Evolutionary conservation across 2,888 invertebrate species (phyloP).

Genomic region (Oscheius myriophilus): DNA sequence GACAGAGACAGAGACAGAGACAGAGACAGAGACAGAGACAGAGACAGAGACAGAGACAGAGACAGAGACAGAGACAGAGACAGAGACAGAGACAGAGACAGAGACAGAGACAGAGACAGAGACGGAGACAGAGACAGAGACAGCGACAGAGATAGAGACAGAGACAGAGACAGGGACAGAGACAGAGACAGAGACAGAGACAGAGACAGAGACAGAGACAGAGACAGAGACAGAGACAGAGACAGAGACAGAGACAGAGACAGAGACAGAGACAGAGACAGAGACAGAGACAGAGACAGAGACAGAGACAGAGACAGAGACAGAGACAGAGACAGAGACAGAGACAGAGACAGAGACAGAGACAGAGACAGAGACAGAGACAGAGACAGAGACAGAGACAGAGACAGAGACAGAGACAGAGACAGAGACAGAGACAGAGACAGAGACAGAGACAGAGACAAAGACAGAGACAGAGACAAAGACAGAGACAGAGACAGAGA

Average conservation of each 20-base stretch:
- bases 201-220: neutral
- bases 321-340: neutral
- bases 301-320: conserved; percentile 23
- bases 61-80: neutral
- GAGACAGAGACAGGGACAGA: neutral
- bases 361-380: neutral
- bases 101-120: neutral
- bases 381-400: conserved; percentile 22
- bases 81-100: conserved; percentile 23
- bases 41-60: conserved; percentile 25
- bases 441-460: neutral
- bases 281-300: neutral
- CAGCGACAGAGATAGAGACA: neutral
- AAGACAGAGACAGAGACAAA: conserved; percentile 25
- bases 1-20: conserved; percentile 25
- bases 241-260: neutral
- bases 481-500: neutral
- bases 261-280: conserved; percentile 22
- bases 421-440: conserved; percentile 25
- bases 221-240: conserved; percentile 22
- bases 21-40: neutral
- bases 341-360: conserved; percentile 23
- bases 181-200: conserved; percentile 13
- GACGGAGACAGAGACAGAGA: conserved; percentile 22
- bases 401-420: neutral